A percentile compares a stretch with the other conserved stretches of the same genome.
Evolutionary conservation across 2,888 invertebrate genomes (phyloP).

Genomic region (Chesias legatella): DNA sequence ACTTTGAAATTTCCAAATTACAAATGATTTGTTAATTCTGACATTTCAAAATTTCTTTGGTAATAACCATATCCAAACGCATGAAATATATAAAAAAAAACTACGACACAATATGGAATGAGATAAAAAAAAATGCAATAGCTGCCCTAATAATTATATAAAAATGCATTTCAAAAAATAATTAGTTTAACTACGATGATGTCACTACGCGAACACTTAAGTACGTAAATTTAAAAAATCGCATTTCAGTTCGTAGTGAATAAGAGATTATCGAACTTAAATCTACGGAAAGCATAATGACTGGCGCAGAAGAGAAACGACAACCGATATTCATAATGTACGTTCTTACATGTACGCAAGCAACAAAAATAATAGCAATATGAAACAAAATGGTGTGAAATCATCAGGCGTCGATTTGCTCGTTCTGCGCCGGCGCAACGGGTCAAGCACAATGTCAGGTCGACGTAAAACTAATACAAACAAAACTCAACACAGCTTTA

Average conservation of each 20-base stretch:
- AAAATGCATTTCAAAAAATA: conserved; percentile 73
- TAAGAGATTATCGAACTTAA: conserved; percentile 61
- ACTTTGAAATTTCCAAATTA: conserved; percentile 44
- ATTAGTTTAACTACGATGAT: conserved; percentile 64
- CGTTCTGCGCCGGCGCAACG: conserved; percentile 31
- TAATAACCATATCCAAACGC: conserved; percentile 61
- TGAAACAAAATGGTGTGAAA: conserved; percentile 3
- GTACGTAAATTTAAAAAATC: conserved; percentile 71
- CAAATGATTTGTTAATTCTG: conserved; percentile 50
- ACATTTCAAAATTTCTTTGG: conserved; percentile 69
- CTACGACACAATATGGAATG: conserved; percentile 63
- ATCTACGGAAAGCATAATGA: conserved; percentile 60
- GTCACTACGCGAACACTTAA: conserved; percentile 49
- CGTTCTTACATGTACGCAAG: conserved; percentile 1
- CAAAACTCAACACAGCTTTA: conserved; percentile 75
- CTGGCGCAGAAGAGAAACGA: conserved; percentile 58
- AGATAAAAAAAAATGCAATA: conserved; percentile 64
- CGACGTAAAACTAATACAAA: conserved; percentile 70
- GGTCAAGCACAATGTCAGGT: conserved; percentile 35
- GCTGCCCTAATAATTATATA: conserved; percentile 66
- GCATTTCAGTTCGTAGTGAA: conserved; percentile 58
- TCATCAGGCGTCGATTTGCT: conserved; percentile 21
- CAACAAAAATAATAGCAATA: conserved; percentile 7
- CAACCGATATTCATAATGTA: conserved; percentile 6
- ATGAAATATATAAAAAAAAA: conserved; percentile 51